These are phyloP conservation scores for Calidris pugnax DNA, from an alignment of 2,113 vertebrate genomes.

Conservation along the genomic window DNA sequence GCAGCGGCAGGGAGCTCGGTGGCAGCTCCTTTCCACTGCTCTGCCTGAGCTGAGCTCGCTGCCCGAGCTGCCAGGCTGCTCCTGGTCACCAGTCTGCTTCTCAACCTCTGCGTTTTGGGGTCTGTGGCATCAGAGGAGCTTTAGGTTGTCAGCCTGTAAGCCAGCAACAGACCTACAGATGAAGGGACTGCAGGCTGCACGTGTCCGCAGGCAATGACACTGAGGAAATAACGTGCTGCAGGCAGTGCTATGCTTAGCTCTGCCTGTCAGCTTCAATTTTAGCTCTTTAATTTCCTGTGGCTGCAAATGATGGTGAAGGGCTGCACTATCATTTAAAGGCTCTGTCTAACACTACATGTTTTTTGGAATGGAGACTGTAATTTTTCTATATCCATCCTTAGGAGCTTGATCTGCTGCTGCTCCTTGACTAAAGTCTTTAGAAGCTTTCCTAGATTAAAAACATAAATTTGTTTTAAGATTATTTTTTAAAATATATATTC, in stretches of 20 bases:
- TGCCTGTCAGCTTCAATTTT: neutral
- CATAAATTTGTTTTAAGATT: neutral
- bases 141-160: neutral
- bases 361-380: neutral
- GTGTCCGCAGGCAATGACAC: neutral
- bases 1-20: neutral
- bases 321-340: neutral
- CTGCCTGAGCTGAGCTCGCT: neutral
- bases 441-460: neutral
- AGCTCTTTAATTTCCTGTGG: conserved; percentile 15
- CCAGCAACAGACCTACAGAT: neutral
- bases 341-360: neutral
- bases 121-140: neutral
- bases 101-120: fast-evolving
- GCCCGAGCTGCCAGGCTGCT: neutral
- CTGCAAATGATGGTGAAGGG: neutral
- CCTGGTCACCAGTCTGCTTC: neutral
- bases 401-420: neutral
- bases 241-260: neutral
- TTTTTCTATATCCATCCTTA: neutral
- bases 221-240: neutral
- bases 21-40: neutral
- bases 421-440: neutral
- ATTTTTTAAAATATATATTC: neutral
- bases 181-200: neutral